phyloP scores from a whole-genome alignment of 2,888 invertebrate genomes.

The Amiota minor region DNA sequence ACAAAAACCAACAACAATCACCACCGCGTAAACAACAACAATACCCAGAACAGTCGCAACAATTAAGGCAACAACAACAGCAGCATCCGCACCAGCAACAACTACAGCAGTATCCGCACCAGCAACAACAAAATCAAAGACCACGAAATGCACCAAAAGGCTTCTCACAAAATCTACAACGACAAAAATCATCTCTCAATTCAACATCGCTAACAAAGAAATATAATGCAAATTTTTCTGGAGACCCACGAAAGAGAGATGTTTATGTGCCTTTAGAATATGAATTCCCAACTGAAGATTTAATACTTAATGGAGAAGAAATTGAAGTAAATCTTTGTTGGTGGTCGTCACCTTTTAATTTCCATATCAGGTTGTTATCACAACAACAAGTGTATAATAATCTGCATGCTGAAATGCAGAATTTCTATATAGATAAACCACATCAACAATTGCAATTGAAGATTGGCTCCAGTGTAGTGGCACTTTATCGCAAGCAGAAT shows the following conservation, averaged over 20 bases:
- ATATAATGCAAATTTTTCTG: slow-evolving; percentile 50
- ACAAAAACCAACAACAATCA: slow-evolving; percentile 42
- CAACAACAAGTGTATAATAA: slow-evolving; percentile 77
- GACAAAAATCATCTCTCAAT: slow-evolving; percentile 57
- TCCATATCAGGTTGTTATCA: slow-evolving; percentile 78
- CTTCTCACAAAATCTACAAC: slow-evolving; percentile 59
- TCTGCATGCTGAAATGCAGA: slow-evolving; percentile 83
- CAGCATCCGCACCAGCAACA: slow-evolving; percentile 56
- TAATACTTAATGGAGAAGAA: slow-evolving; percentile 77
- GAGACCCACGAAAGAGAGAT: slow-evolving; percentile 28
- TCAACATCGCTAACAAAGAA: slow-evolving; percentile 48
- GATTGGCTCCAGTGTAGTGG: slow-evolving; percentile 80
- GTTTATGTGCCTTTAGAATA: slow-evolving; percentile 75
- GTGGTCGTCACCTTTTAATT: slow-evolving; percentile 84
- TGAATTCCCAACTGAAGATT: slow-evolving; percentile 74
- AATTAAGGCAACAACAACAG: slow-evolving; percentile 55
- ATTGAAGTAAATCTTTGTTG: slow-evolving; percentile 80
- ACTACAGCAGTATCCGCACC: slow-evolving; percentile 45
- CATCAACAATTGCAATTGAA: slow-evolving; percentile 70
- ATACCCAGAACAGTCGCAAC: slow-evolving; percentile 44
- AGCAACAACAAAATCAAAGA: slow-evolving; percentile 53
- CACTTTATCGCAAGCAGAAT: slow-evolving; percentile 81
- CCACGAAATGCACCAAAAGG: slow-evolving; percentile 69
- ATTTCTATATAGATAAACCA: slow-evolving; percentile 76
- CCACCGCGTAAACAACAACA: slow-evolving; percentile 49